These are phyloP conservation scores for Drosophila picticornis DNA, from an alignment of 2,888 invertebrate genomes.

Conservation along the genomic window DNA sequence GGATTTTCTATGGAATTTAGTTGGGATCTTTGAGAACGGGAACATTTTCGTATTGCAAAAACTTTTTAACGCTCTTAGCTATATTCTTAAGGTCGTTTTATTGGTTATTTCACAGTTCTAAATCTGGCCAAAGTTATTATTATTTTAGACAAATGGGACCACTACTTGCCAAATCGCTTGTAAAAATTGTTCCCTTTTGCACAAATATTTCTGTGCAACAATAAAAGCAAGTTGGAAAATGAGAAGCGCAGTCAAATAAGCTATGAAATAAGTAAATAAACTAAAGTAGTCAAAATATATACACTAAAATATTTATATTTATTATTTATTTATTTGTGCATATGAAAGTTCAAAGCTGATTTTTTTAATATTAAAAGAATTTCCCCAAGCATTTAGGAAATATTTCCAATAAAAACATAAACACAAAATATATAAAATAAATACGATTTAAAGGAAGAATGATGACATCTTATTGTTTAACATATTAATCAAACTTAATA, in stretches of 20 bases:
- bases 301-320: neutral
- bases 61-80: neutral
- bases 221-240: neutral
- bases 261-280: neutral
- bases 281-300: neutral
- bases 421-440: neutral
- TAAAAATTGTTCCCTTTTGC: neutral
- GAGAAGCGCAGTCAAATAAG: neutral
- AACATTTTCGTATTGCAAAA: neutral
- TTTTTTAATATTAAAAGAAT: neutral
- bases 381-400: rapidly evolving
- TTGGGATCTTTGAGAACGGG: neutral
- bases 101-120: neutral
- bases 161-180: neutral
- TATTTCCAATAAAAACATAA: neutral
- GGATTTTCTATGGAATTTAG: neutral
- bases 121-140: neutral
- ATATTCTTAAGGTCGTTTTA: neutral
- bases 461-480: neutral
- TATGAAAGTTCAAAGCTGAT: neutral
- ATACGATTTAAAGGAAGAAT: neutral
- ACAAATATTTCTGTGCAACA: neutral
- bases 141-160: neutral
- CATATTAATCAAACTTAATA: neutral
- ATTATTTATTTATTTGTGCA: neutral